Conservation (phyloP, 53 echinoderm and acorn worm species). For the Stichopus horrens region DNA sequence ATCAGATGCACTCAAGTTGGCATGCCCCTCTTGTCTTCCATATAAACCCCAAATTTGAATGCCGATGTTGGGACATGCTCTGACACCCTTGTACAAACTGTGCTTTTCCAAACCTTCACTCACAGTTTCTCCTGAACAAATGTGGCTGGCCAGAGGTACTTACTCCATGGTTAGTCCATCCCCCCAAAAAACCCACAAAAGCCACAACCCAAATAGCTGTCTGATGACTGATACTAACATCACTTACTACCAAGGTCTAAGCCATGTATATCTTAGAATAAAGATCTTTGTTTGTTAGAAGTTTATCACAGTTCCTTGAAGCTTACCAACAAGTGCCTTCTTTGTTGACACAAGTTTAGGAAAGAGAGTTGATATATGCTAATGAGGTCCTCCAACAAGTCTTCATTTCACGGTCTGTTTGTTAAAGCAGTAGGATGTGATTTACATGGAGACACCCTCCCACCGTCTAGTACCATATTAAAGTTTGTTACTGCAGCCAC, state of each 20-base stretch:
- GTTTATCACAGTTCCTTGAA: background rate
- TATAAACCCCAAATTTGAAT: no score
- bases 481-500: no score
- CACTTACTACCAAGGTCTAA: slow-evolving; percentile 11
- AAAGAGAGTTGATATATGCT: slow-evolving; percentile 22
- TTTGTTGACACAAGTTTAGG: slow-evolving; percentile 33
- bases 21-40: no score
- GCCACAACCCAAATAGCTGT: slow-evolving; percentile 13
- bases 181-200: slow-evolving; percentile 26
- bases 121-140: background rate
- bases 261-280: slow-evolving; percentile 14
- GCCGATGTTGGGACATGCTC: background rate
- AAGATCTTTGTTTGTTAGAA: slow-evolving; percentile 16
- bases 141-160: no score
- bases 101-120: background rate
- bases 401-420: background rate
- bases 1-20: no score
- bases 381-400: background rate
- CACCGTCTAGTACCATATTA: no score
- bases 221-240: slow-evolving; percentile 17
- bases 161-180: background rate
- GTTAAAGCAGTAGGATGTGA: background rate
- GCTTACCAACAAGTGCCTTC: slow-evolving; percentile 17
- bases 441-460: no score
- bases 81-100: background rate